phyloP scores from a whole-genome alignment of 2,888 invertebrate genomes.

The Eupithecia subfuscata region DNA sequence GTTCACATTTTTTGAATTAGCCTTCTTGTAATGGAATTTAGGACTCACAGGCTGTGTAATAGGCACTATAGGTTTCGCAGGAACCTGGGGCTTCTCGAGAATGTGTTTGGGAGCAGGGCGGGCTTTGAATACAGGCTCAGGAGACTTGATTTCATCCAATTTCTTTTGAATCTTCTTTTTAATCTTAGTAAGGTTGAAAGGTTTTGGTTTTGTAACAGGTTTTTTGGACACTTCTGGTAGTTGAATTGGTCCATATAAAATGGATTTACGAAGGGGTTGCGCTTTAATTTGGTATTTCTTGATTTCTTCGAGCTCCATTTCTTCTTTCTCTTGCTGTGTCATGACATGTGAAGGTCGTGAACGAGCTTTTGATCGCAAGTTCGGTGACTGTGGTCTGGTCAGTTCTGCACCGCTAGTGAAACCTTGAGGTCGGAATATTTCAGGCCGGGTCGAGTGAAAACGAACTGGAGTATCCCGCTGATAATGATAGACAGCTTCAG shows the following conservation, averaged over 20 bases:
- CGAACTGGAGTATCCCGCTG: no score
- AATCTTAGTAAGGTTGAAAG: constrained; percentile 86
- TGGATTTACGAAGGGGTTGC: no score
- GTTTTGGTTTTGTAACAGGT: constrained; percentile 84
- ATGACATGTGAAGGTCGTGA: constrained; percentile 79
- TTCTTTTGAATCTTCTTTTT: no score
- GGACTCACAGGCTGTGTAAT: constrained; percentile 66
- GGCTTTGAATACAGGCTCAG: constrained; percentile 81
- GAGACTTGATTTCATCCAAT: constrained; percentile 46
- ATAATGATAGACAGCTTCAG: no score
- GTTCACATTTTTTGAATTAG: no score
- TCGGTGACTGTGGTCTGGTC: constrained; percentile 82
- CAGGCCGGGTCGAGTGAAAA: no score
- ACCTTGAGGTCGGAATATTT: no score
- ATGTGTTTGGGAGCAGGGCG: constrained; percentile 85
- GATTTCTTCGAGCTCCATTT: constrained; percentile 85
- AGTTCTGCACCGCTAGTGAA: constrained; percentile 59
- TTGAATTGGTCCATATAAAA: no score
- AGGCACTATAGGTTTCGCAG: constrained; percentile 61
- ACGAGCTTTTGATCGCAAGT: constrained; percentile 82
- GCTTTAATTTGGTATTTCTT: constrained; percentile 86
- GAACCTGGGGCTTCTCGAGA: constrained; percentile 72
- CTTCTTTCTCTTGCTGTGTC: constrained; percentile 85
- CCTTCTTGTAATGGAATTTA: constrained; percentile 68
- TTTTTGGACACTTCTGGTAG: constrained; percentile 82